Percentiles rank a stretch among this genome's conserved stretches.
These are phyloP conservation scores for Callionymus lyra DNA, from an alignment of 2,113 vertebrate genomes.

Conservation along the genomic window DNA sequence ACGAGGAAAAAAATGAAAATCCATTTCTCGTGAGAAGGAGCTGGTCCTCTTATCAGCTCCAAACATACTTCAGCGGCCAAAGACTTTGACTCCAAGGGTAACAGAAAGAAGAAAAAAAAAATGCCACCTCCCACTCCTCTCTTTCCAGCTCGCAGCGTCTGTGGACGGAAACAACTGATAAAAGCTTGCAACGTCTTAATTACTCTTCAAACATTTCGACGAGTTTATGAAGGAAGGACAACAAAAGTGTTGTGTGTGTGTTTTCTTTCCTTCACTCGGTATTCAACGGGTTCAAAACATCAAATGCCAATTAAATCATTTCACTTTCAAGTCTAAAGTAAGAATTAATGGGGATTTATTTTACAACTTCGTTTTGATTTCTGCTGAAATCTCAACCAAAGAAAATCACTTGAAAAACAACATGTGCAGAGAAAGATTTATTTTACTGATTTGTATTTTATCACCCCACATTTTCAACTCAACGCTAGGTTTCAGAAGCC, in stretches of 20 bases:
- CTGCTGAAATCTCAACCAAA: too few relatives aligned
- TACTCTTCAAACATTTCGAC: slow-evolving; percentile 16
- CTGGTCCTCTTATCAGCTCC: slow-evolving; percentile 46
- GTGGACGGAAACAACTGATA: slow-evolving; percentile 23
- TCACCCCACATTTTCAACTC: too few relatives aligned
- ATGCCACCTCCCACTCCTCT: slow-evolving; percentile 4
- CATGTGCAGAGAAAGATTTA: too few relatives aligned
- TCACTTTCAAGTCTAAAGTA: too few relatives aligned
- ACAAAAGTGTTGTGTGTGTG: slow-evolving; percentile 10
- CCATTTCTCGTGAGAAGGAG: slow-evolving; percentile 29
- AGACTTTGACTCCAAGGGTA: slow-evolving; percentile 46
- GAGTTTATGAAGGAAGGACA: slow-evolving; percentile 17
- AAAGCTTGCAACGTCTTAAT: slow-evolving; percentile 21
- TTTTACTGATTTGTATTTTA: too few relatives aligned
- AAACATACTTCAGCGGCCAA: slow-evolving; percentile 42
- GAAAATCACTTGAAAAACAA: too few relatives aligned
- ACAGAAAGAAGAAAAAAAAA: slow-evolving; percentile 6
- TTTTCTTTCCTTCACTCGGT: too few relatives aligned
- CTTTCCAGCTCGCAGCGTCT: slow-evolving; percentile 23
- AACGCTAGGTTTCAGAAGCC: too few relatives aligned
- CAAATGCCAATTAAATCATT: too few relatives aligned
- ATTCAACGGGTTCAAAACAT: too few relatives aligned
- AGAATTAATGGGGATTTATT: too few relatives aligned
- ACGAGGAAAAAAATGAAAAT: slow-evolving; percentile 38
- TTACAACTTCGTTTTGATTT: too few relatives aligned